Evolutionary conservation across 2,113 vertebrate species (phyloP), one percentile per base, ranked within the genome.

Genomic region (Hippocampus mohnikei): DNA sequence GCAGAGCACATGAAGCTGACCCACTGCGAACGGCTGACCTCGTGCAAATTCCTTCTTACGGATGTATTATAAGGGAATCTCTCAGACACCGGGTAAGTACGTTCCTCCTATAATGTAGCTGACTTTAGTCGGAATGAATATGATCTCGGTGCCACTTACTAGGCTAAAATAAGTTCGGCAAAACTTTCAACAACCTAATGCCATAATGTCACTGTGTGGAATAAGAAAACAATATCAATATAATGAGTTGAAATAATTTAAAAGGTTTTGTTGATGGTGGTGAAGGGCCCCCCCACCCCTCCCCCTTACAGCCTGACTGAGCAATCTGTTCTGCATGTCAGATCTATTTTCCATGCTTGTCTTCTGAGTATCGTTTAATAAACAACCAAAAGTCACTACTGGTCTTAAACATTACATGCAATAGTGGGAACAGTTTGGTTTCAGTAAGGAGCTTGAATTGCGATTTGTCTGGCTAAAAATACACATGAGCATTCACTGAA

Each of bases 401-500:
- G 0, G 4, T 55, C 63, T 58, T 33, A 56, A 62, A 25, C 33
- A 27, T 10, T 59, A 18, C 27, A 18, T 64, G 73, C 65, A 59
- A 50, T 58, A 70, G 65, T 68, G 67, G 77, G 52, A 46, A 68
- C 75, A 77, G 81, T 81, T 78, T 59, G 63, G 77, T 75, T 84
- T 81, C 85, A 85, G 76, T 70, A 58, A 52, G 73, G 59, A 67
- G 86, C 83, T 89, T 87, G 76, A 88, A 87, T 75, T 88, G 76
- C 84, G 81, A 84, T 71, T 84, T 85, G 77, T 67, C 67, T 50
- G 46, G 75, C 79, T 89, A 89, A 86, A 91, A 89, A 89, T 91
- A 91, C 71, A 77, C 67, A 1, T 52, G 76, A 83, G 67, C 62
- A 75, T 75, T 69, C 68, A 66, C 67, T n/a, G 41, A 41, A 46